phyloP scores from a whole-genome alignment of 2,113 vertebrate species.

The Vulpes vulpes region DNA sequence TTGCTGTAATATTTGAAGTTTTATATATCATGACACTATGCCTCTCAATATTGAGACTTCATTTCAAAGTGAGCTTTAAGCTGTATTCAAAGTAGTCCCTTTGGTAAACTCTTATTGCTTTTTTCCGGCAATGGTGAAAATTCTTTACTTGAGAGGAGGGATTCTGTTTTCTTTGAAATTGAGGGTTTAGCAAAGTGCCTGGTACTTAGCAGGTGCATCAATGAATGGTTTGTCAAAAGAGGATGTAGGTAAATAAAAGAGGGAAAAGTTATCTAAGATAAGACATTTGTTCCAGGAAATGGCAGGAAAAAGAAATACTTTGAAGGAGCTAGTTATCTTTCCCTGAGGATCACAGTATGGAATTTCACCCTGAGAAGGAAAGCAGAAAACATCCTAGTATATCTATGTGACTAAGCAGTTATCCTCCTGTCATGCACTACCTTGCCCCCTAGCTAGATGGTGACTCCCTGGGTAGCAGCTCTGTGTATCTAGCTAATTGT shows the following conservation, averaged over 20 bases:
- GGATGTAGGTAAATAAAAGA: not conserved
- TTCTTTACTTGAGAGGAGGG: slow-evolving; percentile 47
- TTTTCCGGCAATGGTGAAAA: not conserved
- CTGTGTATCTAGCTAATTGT: not conserved
- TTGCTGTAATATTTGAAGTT: not conserved
- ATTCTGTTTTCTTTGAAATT: slow-evolving; percentile 56
- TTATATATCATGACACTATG: not conserved
- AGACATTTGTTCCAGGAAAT: not conserved
- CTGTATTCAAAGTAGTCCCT: slow-evolving; percentile 16
- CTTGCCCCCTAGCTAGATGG: not conserved
- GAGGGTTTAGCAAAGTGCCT: slow-evolving; percentile 42
- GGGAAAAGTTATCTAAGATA: slow-evolving; percentile 21
- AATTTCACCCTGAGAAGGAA: not conserved
- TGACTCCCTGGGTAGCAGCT: not conserved
- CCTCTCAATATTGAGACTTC: slow-evolving; percentile 20
- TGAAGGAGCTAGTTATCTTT: not conserved
- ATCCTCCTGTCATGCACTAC: not conserved
- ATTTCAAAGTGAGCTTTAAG: slow-evolving; percentile 33
- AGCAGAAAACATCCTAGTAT: not conserved
- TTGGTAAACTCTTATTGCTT: slow-evolving; percentile 51
- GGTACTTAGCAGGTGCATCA: not conserved
- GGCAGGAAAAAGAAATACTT: not conserved
- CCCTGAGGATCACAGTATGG: not conserved
- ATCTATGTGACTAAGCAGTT: not conserved
- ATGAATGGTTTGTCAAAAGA: slow-evolving; percentile 31